Base-by-base conservation (phyloP, 2,888 invertebrate genomes). In the Troides aeacus region DNA sequence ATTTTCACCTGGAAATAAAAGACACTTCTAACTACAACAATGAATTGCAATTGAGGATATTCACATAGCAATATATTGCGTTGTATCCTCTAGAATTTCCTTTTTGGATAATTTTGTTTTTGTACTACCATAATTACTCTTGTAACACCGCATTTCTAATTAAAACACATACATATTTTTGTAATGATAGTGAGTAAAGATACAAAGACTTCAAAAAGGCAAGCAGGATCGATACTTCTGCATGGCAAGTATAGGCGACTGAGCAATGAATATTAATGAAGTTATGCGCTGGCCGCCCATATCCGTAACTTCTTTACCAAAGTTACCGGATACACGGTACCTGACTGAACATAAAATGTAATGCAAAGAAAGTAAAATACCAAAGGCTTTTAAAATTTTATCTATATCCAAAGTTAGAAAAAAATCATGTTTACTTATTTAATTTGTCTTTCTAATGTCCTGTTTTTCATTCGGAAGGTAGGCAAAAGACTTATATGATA, bases 181-280 rank as follows among this genome's bases (percentile, higher is more conserved):
- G 6, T 53, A 7, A 53, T n/a, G 0, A 53, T 53, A 6, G 39
- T 53, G 64, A 60, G 39, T 60, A 60, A 64, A 64, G 56, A 50
- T 53, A 62, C 57, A 62, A 69, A 69, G 60, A 53, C 63, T 69
- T 64, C 66, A 64, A 73, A 72, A 72, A 73, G 46, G 66, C 72
- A 65, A 73, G 72, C 75, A 70, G 75, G 76, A 76, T 77, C 76
- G 75, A 77, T 77, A 79, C 6, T 53, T 84, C 85, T 81, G 79
- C 66, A 58, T 79, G 79, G 80, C 77, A 76, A 74, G 73, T 74
- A 71, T 73, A 82, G 79, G 76, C 78, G 76, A 78, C 82, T 80
- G 83, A 78, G 83, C 80, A 80, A 89, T 90, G 90, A 90, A 92
- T 92, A 90, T 90, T 91, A 88, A 92, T 89, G 82, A 81, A 80